Conservation (phyloP, 2,113 vertebrate genomes). For the Trochalopteron elliotii region DNA sequence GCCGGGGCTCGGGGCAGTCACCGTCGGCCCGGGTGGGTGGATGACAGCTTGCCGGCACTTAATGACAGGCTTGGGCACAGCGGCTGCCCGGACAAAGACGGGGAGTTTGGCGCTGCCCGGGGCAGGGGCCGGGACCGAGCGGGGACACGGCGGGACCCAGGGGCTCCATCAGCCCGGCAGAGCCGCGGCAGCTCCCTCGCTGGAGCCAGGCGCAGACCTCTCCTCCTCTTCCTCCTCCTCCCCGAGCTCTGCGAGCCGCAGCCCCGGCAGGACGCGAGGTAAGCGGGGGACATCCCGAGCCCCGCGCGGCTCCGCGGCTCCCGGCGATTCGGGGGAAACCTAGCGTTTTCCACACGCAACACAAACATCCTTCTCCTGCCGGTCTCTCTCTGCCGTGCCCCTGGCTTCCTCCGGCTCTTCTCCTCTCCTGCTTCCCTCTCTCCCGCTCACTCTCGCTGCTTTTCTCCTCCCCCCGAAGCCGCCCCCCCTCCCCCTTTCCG, state of each 20-base stretch:
- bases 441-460: not conserved
- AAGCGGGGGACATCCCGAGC: not conserved
- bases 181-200: not conserved
- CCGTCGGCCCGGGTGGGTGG: not conserved
- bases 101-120: not conserved
- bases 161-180: not conserved
- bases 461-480: not conserved
- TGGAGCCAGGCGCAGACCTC: not conserved
- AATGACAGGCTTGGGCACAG: not conserved
- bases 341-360: not conserved
- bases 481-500: not conserved
- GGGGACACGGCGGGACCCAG: not conserved
- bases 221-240: not conserved
- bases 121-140: not conserved
- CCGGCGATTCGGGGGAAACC: not conserved
- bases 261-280: not conserved
- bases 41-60: constrained; percentile 24
- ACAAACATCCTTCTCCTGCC: not conserved
- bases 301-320: not conserved
- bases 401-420: not conserved
- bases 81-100: not conserved
- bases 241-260: not conserved
- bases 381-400: not conserved
- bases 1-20: not conserved
- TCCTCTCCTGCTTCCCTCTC: not conserved